These are phyloP conservation scores for Acleris holmiana DNA, from an alignment of 2,888 invertebrate genomes.

Conservation along the genomic window DNA sequence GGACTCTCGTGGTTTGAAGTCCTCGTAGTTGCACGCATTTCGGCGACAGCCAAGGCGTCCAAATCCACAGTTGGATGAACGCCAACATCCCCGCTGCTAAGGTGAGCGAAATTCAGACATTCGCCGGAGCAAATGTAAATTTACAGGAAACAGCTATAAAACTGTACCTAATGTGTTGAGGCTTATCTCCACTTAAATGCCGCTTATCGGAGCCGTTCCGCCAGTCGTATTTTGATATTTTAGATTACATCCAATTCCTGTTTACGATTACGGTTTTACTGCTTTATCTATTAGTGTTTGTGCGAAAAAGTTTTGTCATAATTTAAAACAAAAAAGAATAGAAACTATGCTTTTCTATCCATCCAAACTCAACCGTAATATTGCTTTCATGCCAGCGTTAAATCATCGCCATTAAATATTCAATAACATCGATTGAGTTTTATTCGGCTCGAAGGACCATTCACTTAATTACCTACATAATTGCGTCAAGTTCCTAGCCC, in stretches of 20 bases:
- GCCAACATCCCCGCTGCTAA: slow-evolving; percentile 78
- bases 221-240: slow-evolving; percentile 52
- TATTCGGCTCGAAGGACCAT: slow-evolving; percentile 18
- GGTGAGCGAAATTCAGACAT: slow-evolving; percentile 67
- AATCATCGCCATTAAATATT: too few species aligned
- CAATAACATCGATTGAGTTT: not conserved
- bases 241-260: slow-evolving; percentile 49
- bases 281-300: slow-evolving; percentile 53
- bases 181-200: slow-evolving; percentile 56
- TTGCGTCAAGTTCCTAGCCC: not conserved
- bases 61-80: slow-evolving; percentile 79
- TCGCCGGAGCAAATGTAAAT: slow-evolving; percentile 50
- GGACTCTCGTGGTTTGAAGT: slow-evolving; percentile 64
- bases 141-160: slow-evolving; percentile 42
- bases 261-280: slow-evolving; percentile 45
- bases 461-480: not conserved
- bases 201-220: slow-evolving; percentile 61
- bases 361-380: too few species aligned
- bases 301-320: not conserved
- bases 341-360: too few species aligned
- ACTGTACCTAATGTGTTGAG: slow-evolving; percentile 48
- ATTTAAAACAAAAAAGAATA: too few species aligned
- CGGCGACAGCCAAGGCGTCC: slow-evolving; percentile 76
- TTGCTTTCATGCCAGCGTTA: too few species aligned
- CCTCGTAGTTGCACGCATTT: slow-evolving; percentile 59